Evolutionary conservation across 2,888 invertebrate genomes (phyloP).

Genomic region (Brachynemurus nebulosus): DNA sequence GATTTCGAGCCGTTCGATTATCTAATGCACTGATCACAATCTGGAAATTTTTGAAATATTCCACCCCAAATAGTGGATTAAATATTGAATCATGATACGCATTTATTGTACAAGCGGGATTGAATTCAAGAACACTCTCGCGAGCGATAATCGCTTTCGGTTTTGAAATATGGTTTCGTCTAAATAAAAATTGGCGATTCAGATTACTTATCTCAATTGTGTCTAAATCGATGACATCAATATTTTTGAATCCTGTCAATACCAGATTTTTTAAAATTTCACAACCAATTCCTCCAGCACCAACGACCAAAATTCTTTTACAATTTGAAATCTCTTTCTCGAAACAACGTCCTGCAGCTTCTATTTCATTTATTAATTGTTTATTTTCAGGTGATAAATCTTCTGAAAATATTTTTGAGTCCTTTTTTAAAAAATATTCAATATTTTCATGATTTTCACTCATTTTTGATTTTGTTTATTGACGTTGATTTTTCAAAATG

Average conservation of each 20-base stretch:
- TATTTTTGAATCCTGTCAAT: conserved; percentile 80
- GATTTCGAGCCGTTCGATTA: conserved; percentile 90
- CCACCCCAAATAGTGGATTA: conserved; percentile 65
- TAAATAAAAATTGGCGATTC: conserved; percentile 97
- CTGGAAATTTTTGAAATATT: conserved; percentile 82
- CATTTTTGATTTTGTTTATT: too few relatives aligned
- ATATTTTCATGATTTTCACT: too few relatives aligned
- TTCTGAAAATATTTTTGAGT: too few relatives aligned
- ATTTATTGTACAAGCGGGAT: conserved; percentile 74
- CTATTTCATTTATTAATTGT: too few relatives aligned
- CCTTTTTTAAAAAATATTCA: too few relatives aligned
- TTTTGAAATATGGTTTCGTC: conserved; percentile 94
- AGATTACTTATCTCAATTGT: conserved; percentile 99
- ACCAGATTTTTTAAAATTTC: conserved; percentile 96
- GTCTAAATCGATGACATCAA: conserved; percentile 96
- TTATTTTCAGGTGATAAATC: too few relatives aligned
- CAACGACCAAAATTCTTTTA: conserved; percentile 68
- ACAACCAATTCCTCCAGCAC: conserved; percentile 98
- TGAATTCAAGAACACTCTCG: conserved; percentile 77
- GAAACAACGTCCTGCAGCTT: too few relatives aligned
- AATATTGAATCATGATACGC: conserved; percentile 77
- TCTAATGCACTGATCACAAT: conserved; percentile 95
- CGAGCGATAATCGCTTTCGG: conserved; percentile 88
- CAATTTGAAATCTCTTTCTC: too few relatives aligned
- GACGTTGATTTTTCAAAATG: too few relatives aligned